phyloP scores from a whole-genome alignment of 2,797 vertebrate genomes.

The Microcaecilia unicolor region DNA sequence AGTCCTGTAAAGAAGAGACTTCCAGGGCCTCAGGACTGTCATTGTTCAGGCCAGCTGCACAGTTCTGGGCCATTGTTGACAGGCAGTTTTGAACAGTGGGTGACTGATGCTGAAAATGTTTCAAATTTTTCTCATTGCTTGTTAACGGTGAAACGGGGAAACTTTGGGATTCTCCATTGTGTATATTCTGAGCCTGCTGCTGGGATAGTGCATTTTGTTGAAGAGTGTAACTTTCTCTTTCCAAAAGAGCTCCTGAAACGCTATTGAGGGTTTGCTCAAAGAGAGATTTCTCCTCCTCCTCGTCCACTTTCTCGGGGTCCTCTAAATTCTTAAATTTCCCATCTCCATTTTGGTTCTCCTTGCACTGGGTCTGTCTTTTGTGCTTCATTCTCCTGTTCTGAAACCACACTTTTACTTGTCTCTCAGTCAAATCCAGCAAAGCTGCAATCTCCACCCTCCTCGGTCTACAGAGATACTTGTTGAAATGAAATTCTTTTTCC shows the following conservation, averaged over 20 bases:
- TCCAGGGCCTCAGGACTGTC: constrained; percentile 76
- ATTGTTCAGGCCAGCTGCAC: constrained; percentile 93
- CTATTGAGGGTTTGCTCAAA: constrained; percentile 66
- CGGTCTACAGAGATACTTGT: constrained; percentile 93
- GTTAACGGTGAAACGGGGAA: constrained; percentile 83
- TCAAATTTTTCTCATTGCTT: constrained; percentile 98
- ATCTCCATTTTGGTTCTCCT: constrained; percentile 84
- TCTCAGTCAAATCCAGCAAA: constrained; percentile 86
- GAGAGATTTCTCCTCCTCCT: constrained; percentile 66
- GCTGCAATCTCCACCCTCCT: constrained; percentile 89
- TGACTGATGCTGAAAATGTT: constrained; percentile 89
- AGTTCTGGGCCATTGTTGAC: constrained; percentile 87
- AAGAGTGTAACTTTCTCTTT: constrained; percentile 79
- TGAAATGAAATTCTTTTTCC: constrained; percentile 97
- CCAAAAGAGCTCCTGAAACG: constrained; percentile 72
- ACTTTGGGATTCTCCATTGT: constrained; percentile 84
- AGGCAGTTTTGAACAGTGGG: constrained; percentile 82
- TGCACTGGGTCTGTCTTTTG: constrained; percentile 89
- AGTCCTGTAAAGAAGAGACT: constrained; percentile 82
- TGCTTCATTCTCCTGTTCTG: constrained; percentile 97
- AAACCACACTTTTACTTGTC: constrained; percentile 97
- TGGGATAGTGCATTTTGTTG: constrained; percentile 78
- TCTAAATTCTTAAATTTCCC: constrained; percentile 73
- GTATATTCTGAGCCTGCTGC: constrained; percentile 68
- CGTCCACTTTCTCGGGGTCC: constrained; percentile 66